Conservation (phyloP, 1,140 invertebrate genomes). For the Sycophaga agraensis region DNA sequence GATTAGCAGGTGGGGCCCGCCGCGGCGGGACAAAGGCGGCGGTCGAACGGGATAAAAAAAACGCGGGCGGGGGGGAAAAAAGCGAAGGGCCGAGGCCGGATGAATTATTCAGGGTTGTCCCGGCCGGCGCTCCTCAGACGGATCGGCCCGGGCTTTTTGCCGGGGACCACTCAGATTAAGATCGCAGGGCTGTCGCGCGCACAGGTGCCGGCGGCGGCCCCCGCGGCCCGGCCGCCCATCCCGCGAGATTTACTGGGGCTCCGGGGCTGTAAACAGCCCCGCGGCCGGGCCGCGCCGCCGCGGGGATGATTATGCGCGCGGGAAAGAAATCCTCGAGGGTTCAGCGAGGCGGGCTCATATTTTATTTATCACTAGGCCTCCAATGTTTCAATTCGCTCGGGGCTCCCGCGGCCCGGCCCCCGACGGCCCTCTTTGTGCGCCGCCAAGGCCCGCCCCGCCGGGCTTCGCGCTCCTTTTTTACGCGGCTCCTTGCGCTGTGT, state of each 20-base stretch:
- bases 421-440: not conserved
- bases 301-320: not conserved
- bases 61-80: no score
- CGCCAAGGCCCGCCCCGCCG: not conserved
- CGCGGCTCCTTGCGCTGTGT: no score
- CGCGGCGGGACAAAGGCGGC: no score
- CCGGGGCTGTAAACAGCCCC: slow-evolving; percentile 23
- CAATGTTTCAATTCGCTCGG: slow-evolving; percentile 28
- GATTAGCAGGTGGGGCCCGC: no score
- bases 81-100: slow-evolving; percentile 18
- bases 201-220: not conserved
- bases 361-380: slow-evolving; percentile 18
- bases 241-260: slow-evolving; percentile 21
- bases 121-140: slow-evolving; percentile 5
- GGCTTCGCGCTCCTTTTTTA: no score
- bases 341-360: slow-evolving; percentile 12
- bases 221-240: slow-evolving; percentile 1
- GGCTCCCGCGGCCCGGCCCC: not conserved
- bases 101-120: slow-evolving; percentile 45
- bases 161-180: slow-evolving; percentile 40
- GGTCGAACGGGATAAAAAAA: no score
- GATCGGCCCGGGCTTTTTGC: slow-evolving; percentile 36
- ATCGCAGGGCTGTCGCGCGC: slow-evolving; percentile 44
- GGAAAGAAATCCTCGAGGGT: not conserved
- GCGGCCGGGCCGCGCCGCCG: not conserved